A percentile compares a stretch with the other conserved stretches of the same genome.
Evolutionary conservation across 2,113 vertebrate genomes (phyloP).

Genomic region (Takifugu bimaculatus): DNA sequence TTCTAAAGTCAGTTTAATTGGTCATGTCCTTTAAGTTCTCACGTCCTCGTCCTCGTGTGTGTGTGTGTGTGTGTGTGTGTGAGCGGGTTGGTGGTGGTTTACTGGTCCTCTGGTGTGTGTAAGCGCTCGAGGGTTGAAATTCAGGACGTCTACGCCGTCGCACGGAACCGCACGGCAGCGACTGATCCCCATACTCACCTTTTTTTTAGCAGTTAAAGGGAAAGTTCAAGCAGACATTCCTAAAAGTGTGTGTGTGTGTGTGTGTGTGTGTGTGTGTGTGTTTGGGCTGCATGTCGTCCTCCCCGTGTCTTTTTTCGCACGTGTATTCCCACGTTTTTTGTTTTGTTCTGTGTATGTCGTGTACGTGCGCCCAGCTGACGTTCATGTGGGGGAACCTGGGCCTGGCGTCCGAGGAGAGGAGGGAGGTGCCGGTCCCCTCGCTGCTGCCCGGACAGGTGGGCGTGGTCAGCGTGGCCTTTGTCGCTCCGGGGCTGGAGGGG

Average conservation of each 20-base stretch:
- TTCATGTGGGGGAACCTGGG: conserved; percentile 98
- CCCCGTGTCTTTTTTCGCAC: conserved; percentile 54
- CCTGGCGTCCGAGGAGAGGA: conserved; percentile 83
- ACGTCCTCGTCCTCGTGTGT: conserved; percentile 40
- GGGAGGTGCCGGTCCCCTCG: conserved; percentile 86
- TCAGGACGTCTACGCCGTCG: too few relatives aligned
- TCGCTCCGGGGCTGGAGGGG: conserved; percentile 88
- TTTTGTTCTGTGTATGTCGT: conserved; percentile 53
- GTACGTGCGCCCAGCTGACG: conserved; percentile 81
- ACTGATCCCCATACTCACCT: too few relatives aligned
- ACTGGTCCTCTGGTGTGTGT: too few relatives aligned
- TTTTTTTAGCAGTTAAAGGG: too few relatives aligned
- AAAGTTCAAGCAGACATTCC: too few relatives aligned
- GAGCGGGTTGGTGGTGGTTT: not conserved
- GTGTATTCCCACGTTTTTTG: conserved; percentile 64
- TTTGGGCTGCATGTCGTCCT: conserved; percentile 49
- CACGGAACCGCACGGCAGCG: too few relatives aligned
- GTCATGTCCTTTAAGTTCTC: conserved; percentile 30
- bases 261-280: conserved; percentile 17
- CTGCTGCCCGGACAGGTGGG: conserved; percentile 89
- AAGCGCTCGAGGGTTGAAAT: too few relatives aligned
- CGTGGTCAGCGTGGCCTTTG: conserved; percentile 90
- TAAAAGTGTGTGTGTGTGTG: conserved; percentile 18
- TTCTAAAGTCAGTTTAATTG: conserved; percentile 42
- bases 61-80: conserved; percentile 20